Evolutionary conservation across 2,797 vertebrate species (phyloP), one percentile per base, ranked within the genome.

Genomic region (Lithobates sylvaticus): DNA sequence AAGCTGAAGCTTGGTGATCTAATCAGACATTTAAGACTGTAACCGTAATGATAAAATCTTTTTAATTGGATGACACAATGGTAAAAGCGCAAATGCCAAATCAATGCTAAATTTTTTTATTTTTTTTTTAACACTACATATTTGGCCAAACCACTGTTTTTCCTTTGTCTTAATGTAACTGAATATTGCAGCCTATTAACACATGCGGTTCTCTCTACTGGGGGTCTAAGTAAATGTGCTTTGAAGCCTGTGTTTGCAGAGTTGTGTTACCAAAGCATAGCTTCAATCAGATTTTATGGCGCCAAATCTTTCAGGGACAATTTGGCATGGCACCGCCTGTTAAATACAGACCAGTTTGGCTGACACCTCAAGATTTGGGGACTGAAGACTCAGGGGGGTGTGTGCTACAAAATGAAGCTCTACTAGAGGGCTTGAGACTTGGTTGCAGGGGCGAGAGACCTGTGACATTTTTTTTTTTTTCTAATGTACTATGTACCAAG

Each of bases 401-500:
- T 42, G 71, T 75, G 58, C 58, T 27, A 27, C 18, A 16, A 18
- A 61, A 8, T 69, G 47, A 10, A 54, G 21, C 27, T 29, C 50
- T 74, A 64, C 32, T 64, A 18, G 50, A 61, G 34, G 50, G 47
- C 10, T 16, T 1, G 34, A 50, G 50, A 54, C 68, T 67, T 50
- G 58, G 76, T 74, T 74, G 36, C 29, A 80, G 27, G 42, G 47
- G 65, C 71, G 26, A 50, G 42, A 29, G 72, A 32, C 34, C 69
- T 36, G 47, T 71, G 21, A 39, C 42, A 23, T 72, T n/a, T 58
- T 64, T 61, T 64, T 61, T 44, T 64, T 64, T 73, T 47, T 47
- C 13, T 47, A 47, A 47, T 47, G 44, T 80, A 68, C 50, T 26
- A 74, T 71, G 80, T 83, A 69, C 69, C 36, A 58, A 74, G 67